phyloP scores from a whole-genome alignment of 2,113 vertebrate species.

The Scytalopus superciliaris region DNA sequence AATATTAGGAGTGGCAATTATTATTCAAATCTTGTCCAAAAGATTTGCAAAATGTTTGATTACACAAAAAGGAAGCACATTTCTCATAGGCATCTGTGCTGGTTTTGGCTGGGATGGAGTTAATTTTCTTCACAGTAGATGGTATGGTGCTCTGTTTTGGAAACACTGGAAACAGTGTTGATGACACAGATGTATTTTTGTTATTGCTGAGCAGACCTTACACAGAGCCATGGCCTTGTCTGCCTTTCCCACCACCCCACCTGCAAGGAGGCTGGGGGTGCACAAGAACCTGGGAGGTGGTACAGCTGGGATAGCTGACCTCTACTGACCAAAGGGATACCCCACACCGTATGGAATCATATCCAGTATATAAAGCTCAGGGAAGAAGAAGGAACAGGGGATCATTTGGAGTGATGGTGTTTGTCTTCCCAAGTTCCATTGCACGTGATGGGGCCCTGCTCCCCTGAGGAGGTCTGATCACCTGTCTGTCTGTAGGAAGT shows the following conservation, averaged over 20 bases:
- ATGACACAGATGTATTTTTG: not conserved
- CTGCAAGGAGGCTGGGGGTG: fast-evolving
- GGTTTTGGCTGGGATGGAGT: not conserved
- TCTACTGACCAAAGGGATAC: not conserved
- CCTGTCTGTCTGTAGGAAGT: no score
- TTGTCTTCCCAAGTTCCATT: not conserved
- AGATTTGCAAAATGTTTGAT: not conserved
- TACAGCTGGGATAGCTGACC: not conserved
- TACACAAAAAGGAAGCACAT: not conserved
- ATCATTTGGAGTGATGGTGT: not conserved
- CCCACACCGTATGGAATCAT: no score
- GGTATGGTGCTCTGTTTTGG: not conserved
- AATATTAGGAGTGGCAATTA: not conserved
- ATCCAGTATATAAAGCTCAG: not conserved
- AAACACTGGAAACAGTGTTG: not conserved
- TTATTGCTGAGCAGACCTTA: not conserved
- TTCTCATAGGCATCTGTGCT: not conserved
- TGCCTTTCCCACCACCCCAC: not conserved
- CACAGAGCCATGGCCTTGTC: not conserved
- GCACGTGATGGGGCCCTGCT: fast-evolving
- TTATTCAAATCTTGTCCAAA: not conserved
- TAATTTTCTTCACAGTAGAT: not conserved
- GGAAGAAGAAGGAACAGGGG: not conserved
- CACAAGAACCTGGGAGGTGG: not conserved
- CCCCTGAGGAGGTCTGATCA: not conserved